Evolutionary conservation across 2,888 invertebrate species (phyloP).

Genomic region (Synanthedon formicaeformis): DNA sequence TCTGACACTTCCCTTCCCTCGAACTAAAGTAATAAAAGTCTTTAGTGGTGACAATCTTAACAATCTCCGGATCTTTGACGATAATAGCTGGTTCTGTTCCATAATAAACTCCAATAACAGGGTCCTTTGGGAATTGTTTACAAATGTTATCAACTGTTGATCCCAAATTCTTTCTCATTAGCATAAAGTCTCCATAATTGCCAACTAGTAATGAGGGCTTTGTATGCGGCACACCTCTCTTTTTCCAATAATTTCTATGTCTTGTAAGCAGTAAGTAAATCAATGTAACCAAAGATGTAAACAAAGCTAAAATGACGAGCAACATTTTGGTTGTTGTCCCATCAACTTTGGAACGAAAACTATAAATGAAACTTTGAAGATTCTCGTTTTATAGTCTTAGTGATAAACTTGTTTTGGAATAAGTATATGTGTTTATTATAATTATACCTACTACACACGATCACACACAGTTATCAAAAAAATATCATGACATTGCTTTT

Average conservation of each 20-base stretch:
- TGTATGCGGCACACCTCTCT: conserved; percentile 23
- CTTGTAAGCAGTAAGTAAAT: conserved; percentile 1
- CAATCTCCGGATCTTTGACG: conserved; percentile 13
- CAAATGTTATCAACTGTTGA: conserved; percentile 9
- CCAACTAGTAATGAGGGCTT: conserved; percentile 18
- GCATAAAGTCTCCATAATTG: conserved; percentile 9
- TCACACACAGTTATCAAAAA: too few relatives aligned
- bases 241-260: conserved; percentile 35
- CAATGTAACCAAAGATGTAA: background rate
- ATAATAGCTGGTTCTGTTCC: conserved; percentile 15
- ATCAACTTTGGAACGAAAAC: too few relatives aligned
- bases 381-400: too few relatives aligned
- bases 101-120: conserved; percentile 13
- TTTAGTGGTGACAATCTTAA: conserved; percentile 12
- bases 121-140: conserved; percentile 10
- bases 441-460: too few relatives aligned
- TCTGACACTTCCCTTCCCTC: conserved; percentile 12
- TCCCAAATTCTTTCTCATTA: conserved; percentile 7
- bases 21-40: conserved; percentile 17
- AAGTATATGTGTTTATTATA: too few relatives aligned
- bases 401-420: too few relatives aligned
- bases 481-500: too few relatives aligned
- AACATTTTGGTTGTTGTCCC: background rate
- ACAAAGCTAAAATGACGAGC: background rate
- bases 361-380: too few relatives aligned